Conservation (phyloP, 2,888 invertebrate genomes). For the Eledona agricola region DNA sequence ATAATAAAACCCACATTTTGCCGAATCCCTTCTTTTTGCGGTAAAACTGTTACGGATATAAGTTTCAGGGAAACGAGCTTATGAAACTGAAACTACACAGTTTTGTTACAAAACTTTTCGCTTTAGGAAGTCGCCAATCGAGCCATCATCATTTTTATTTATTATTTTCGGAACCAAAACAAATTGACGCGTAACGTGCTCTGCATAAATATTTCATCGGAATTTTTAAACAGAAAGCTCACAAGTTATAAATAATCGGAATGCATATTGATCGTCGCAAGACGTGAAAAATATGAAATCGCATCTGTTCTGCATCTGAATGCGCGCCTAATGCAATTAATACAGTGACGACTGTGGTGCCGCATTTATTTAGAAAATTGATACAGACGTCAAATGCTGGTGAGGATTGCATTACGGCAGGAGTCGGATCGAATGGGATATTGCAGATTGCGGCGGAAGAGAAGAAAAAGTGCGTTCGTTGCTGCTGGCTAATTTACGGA, state of each 20-base stretch:
- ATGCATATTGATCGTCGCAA: conserved; percentile 15
- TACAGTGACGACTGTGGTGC: conserved; percentile 43
- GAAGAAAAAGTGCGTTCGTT: no score
- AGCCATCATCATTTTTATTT: conserved; percentile 5
- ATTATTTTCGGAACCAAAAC: conserved; percentile 1
- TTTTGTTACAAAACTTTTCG: conserved; percentile 12
- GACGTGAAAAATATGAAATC: conserved; percentile 25
- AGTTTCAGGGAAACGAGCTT: no score
- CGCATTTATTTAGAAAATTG: conserved; percentile 34
- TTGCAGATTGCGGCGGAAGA: conserved; percentile 9
- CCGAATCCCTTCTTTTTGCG: no score
- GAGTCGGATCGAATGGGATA: conserved; percentile 19
- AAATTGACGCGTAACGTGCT: conserved; percentile 11
- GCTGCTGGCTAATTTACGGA: no score
- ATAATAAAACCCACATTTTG: no score
- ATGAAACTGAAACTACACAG: no score
- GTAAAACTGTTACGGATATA: no score
- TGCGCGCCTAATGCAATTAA: conserved; percentile 46
- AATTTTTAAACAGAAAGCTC: conserved; percentile 10
- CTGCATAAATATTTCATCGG: conserved; percentile 7
- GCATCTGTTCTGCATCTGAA: conserved; percentile 39
- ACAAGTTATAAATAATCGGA: conserved; percentile 14
- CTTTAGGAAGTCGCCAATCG: conserved; percentile 10
- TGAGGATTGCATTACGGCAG: conserved; percentile 22
- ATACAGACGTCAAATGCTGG: conserved; percentile 25